phyloP scores from a whole-genome alignment of 2,888 invertebrate species.

The Lydus trimaculatus region DNA sequence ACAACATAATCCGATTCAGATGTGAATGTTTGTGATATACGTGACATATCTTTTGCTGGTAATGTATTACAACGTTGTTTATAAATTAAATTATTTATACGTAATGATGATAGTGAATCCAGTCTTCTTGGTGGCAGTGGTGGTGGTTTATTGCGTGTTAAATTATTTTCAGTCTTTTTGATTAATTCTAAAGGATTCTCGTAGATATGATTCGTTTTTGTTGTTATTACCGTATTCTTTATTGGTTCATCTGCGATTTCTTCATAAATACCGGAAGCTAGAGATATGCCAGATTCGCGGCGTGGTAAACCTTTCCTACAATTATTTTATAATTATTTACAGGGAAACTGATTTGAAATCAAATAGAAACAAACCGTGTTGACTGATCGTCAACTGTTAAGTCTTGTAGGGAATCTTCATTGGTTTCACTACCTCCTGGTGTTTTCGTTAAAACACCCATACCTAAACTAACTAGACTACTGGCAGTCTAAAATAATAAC shows the following conservation, averaged over 20 bases:
- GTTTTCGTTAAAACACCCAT: conserved; percentile 55
- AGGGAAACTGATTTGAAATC: neutral
- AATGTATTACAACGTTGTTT: conserved; percentile 55
- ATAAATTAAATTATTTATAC: conserved; percentile 5
- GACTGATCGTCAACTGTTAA: conserved; percentile 35
- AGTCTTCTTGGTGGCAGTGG: conserved; percentile 62
- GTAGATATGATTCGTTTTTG: conserved; percentile 51
- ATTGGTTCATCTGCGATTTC: conserved; percentile 66
- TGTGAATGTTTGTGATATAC: conserved; percentile 54
- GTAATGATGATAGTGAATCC: conserved; percentile 28
- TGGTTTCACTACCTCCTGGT: conserved; percentile 59
- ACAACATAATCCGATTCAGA: conserved; percentile 54
- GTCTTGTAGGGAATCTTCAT: conserved; percentile 55
- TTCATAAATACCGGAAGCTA: conserved; percentile 74
- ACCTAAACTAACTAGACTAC: conserved; percentile 55
- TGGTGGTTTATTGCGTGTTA: conserved; percentile 49
- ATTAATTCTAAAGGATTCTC: conserved; percentile 60
- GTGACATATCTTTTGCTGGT: conserved; percentile 54
- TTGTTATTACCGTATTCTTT: conserved; percentile 10
- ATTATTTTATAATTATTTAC: neutral
- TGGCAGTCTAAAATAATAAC: conserved; percentile 50
- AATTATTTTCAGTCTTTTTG: conserved; percentile 43
- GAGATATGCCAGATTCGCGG: conserved; percentile 66
- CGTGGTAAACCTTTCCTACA: conserved; percentile 52
- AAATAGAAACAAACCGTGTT: conserved; percentile 15